phyloP scores from a whole-genome alignment of 2,113 vertebrate species.

The Otocyon megalotis region DNA sequence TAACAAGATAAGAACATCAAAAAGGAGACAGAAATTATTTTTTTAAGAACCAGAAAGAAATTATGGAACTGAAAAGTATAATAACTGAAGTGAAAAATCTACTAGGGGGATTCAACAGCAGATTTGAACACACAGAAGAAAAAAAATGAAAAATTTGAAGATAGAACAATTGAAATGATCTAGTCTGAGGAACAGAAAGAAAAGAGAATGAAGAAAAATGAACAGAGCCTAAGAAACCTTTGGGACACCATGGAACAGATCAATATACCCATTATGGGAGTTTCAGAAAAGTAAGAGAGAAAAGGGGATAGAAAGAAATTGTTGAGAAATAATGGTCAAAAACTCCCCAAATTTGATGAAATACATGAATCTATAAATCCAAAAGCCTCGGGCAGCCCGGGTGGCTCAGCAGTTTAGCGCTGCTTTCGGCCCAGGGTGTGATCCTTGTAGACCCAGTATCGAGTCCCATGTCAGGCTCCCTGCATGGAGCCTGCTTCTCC shows the following conservation, averaged over 20 bases:
- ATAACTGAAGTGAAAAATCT: not conserved
- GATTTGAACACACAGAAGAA: not conserved
- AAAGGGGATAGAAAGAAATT: not conserved
- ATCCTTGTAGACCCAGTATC: too few relatives aligned
- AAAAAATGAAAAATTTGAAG: not conserved
- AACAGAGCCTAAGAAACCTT: not conserved
- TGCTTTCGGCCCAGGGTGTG: too few relatives aligned
- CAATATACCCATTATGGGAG: not conserved
- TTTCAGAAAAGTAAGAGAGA: not conserved
- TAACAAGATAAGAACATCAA: not conserved
- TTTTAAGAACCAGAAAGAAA: not conserved
- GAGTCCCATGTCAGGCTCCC: too few relatives aligned
- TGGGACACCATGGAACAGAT: not conserved
- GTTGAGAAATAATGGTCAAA: not conserved
- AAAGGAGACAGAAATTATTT: not conserved
- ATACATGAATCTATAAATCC: not conserved
- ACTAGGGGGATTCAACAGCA: not conserved
- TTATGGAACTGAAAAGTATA: not conserved
- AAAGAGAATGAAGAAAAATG: slow-evolving; percentile 10
- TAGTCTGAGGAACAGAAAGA: not conserved
- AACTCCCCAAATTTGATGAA: not conserved
- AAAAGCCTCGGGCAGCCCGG: not conserved
- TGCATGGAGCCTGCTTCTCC: too few relatives aligned
- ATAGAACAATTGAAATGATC: not conserved
- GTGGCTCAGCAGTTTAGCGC: too few relatives aligned